A percentile compares a stretch with the other conserved stretches of the same genome.
Conservation (phyloP, 2,888 invertebrate species). For the Drosophila peninsularis region DNA sequence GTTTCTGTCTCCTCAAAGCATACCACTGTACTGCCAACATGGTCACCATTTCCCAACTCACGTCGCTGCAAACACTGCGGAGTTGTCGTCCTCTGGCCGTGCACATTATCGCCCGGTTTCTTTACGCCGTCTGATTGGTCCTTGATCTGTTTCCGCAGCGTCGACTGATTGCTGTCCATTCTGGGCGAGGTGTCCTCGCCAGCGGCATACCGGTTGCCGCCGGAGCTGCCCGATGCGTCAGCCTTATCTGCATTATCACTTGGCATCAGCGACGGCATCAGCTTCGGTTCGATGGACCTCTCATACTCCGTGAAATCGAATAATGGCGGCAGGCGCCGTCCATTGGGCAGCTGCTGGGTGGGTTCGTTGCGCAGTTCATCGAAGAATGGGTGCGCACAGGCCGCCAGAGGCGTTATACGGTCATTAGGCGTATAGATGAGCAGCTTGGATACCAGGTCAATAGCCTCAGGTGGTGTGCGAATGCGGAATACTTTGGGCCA, state of each 20-base stretch:
- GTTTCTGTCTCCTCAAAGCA: constrained; percentile 28
- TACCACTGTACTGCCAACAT: constrained; percentile 28
- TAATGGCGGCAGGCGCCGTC: constrained; percentile 95
- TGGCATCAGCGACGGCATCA: constrained; percentile 59
- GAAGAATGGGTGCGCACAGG: constrained; percentile 99
- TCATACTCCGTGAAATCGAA: constrained; percentile 97
- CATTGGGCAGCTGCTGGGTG: constrained; percentile 95
- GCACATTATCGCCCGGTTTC: not conserved
- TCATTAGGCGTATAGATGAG: constrained; percentile 98
- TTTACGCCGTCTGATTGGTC: not conserved
- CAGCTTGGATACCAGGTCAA: constrained; percentile 94
- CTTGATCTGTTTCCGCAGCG: constrained; percentile 2
- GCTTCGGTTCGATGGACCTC: constrained; percentile 75
- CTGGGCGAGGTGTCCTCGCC: constrained; percentile 45
- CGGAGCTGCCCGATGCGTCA: constrained; percentile 3
- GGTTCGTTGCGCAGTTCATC: constrained; percentile 98
- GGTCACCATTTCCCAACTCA: constrained; percentile 68
- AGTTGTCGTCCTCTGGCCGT: not conserved
- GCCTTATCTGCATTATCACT: not conserved
- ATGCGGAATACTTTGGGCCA: constrained; percentile 99
- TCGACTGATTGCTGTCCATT: constrained; percentile 5
- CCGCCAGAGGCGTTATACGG: constrained; percentile 96
- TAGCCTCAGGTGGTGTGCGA: constrained; percentile 95
- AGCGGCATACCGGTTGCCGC: constrained; percentile 35
- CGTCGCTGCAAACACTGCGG: constrained; percentile 13